These are phyloP conservation scores for Epinotia nisella DNA, from an alignment of 2,888 invertebrate genomes.

Conservation along the genomic window DNA sequence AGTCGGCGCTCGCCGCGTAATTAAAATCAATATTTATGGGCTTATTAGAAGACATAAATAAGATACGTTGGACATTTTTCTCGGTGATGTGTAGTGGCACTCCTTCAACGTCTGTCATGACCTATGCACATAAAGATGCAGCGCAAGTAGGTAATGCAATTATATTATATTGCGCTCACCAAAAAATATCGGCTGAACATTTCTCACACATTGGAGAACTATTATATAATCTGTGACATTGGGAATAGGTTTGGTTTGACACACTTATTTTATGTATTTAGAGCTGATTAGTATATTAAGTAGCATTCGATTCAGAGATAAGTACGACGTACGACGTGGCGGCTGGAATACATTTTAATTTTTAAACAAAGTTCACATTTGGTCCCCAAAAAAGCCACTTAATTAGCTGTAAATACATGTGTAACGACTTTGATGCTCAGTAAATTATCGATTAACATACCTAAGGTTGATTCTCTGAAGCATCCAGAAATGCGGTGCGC, in stretches of 20 bases:
- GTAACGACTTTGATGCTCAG: constrained; percentile 42
- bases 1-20: constrained; percentile 57
- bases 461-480: constrained; percentile 43
- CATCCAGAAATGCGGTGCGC: constrained; percentile 45
- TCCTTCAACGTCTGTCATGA: constrained; percentile 51
- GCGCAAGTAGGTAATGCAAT: not conserved
- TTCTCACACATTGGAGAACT: not conserved
- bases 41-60: constrained; percentile 64
- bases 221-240: no score
- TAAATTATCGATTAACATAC: constrained; percentile 46
- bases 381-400: constrained; percentile 34
- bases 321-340: not conserved
- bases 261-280: not conserved
- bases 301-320: not conserved
- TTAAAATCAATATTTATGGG: constrained; percentile 72
- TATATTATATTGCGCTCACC: constrained; percentile 1
- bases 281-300: not conserved
- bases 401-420: constrained; percentile 44
- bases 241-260: not conserved
- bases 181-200: not conserved
- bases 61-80: constrained; percentile 58
- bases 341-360: constrained; percentile 36
- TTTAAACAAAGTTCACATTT: constrained; percentile 40
- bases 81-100: constrained; percentile 55
- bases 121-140: constrained; percentile 24